A percentile compares a stretch with the other conserved stretches of the same genome.
Evolutionary conservation across 2,797 vertebrate genomes (phyloP).

Genomic region (Bradypodion ventrale): DNA sequence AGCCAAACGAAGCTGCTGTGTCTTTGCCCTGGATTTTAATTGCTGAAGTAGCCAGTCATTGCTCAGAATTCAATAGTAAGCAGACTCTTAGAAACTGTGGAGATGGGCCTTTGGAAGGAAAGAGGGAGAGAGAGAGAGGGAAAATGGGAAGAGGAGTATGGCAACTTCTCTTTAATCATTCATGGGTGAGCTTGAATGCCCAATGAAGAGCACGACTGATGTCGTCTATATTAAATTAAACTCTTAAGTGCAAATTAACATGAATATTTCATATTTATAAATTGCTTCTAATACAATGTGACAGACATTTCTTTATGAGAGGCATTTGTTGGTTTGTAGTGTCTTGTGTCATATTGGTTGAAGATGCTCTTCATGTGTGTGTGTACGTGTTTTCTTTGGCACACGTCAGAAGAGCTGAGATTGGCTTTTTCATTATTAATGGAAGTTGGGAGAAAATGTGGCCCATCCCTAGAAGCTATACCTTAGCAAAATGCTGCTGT

Average conservation of each 20-base stretch:
- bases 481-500: constrained; percentile 7
- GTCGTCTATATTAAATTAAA: constrained; percentile 91
- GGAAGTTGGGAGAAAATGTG: constrained; percentile 42
- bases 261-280: constrained; percentile 96
- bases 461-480: constrained; percentile 34
- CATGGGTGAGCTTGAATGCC: constrained; percentile 88
- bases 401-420: constrained; percentile 48
- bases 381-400: constrained; percentile 37
- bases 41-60: constrained; percentile 99
- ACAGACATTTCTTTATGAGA: constrained; percentile 73
- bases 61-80: constrained; percentile 98
- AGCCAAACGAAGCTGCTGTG: constrained; percentile 96
- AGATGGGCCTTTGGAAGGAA: constrained; percentile 83
- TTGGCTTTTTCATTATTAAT: constrained; percentile 52
- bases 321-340: constrained; percentile 51
- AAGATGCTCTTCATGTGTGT: constrained; percentile 41
- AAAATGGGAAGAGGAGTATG: constrained; percentile 88
- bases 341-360: constrained; percentile 63
- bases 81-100: constrained; percentile 81
- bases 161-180: constrained; percentile 97
- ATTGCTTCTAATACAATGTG: constrained; percentile 81
- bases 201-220: constrained; percentile 89
- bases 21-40: constrained; percentile 99
- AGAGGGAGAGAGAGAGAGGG: constrained; percentile 41
- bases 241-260: constrained; percentile 98